These are phyloP conservation scores for Papilio polyxenes DNA, from an alignment of 1,140 invertebrate species.

Conservation along the genomic window DNA sequence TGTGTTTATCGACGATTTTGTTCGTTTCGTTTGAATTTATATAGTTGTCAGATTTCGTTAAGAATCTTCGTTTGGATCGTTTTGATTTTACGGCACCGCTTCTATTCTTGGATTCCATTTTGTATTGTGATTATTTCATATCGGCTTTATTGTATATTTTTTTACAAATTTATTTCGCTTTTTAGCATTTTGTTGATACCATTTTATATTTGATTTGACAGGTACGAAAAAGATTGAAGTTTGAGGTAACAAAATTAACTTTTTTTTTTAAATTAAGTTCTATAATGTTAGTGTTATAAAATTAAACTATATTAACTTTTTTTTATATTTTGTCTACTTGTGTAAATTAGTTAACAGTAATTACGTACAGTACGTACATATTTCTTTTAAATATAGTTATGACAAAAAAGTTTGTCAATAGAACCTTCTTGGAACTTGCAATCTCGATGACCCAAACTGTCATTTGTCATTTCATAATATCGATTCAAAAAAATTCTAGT, in stretches of 20 bases:
- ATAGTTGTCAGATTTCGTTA: conserved; percentile 40
- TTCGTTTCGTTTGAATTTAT: conserved; percentile 1
- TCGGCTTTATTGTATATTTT: not conserved
- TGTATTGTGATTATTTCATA: conserved; percentile 2
- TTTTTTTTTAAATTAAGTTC: too few species aligned
- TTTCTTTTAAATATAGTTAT: not conserved
- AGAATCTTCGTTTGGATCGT: not conserved
- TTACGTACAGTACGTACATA: too few species aligned
- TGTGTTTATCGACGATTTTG: not conserved
- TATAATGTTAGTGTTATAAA: too few species aligned
- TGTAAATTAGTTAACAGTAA: too few species aligned
- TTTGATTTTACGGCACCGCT: conserved; percentile 51
- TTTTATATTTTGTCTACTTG: too few species aligned
- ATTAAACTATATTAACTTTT: too few species aligned
- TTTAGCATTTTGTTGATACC: not conserved
- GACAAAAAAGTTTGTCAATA: not conserved
- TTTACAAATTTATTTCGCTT: not conserved
- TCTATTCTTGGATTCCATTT: conserved; percentile 51
- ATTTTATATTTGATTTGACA: not conserved
- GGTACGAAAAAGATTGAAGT: not conserved
- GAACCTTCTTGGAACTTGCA: conserved; percentile 1
- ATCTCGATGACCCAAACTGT: not conserved
- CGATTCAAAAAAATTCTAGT: conserved; percentile 11
- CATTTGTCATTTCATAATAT: not conserved
- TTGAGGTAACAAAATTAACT: too few species aligned